Percentiles rank a stretch among this genome's conserved stretches.
Evolutionary conservation across 2,113 vertebrate species (phyloP).

Genomic region (Propithecus coquereli): DNA sequence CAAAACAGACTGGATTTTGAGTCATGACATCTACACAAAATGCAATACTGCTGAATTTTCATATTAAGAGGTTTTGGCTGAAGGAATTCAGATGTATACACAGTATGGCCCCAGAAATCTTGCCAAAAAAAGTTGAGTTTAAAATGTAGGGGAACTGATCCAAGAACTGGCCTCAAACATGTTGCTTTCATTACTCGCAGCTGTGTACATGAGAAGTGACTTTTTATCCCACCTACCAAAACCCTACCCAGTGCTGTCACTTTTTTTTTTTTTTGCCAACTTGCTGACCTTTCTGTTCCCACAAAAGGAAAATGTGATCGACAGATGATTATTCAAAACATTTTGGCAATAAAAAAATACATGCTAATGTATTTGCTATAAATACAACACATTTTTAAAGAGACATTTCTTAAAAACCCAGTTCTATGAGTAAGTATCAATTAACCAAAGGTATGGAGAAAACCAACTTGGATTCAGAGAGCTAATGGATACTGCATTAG

Average conservation of each 20-base stretch:
- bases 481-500: neutral
- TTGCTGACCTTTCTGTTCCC: conserved; percentile 76
- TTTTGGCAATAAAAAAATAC: conserved; percentile 59
- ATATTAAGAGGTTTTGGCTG: conserved; percentile 77
- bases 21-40: conserved; percentile 53
- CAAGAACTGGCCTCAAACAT: conserved; percentile 79
- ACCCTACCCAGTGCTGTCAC: conserved; percentile 66
- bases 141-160: conserved; percentile 77
- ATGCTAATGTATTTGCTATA: conserved; percentile 56
- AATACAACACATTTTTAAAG: conserved; percentile 47
- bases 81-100: conserved; percentile 71
- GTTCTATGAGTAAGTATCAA: conserved; percentile 35
- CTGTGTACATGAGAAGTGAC: conserved; percentile 76
- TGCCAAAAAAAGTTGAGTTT: conserved; percentile 81
- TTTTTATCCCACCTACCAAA: conserved; percentile 75
- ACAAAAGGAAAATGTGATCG: conserved; percentile 74
- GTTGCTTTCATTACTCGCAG: conserved; percentile 81
- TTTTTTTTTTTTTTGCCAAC: conserved; percentile 64
- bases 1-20: conserved; percentile 68
- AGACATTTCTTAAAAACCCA: neutral
- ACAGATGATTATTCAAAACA: conserved; percentile 64
- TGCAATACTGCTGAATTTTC: conserved; percentile 69
- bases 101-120: conserved; percentile 74
- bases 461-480: neutral
- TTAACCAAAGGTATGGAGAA: conserved; percentile 22